phyloP scores from a whole-genome alignment of 2,797 vertebrate genomes.

The Crypturellus tataupa region DNA sequence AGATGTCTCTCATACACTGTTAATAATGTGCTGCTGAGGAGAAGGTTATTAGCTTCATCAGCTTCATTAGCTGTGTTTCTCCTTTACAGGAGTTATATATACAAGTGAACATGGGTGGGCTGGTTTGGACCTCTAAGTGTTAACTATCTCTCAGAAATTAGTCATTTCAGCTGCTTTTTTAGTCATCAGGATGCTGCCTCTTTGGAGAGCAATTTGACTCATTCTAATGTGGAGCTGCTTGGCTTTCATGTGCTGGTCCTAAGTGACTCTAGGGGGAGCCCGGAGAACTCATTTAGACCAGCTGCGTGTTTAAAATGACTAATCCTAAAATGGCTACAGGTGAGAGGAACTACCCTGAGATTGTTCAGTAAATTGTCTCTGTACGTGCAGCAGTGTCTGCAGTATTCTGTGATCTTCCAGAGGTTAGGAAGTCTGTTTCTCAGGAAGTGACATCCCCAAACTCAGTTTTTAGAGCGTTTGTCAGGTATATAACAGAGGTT shows the following conservation, averaged over 20 bases:
- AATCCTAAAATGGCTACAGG: not conserved
- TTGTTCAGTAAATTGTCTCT: not conserved
- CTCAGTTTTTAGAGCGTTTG: not conserved
- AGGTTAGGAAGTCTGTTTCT: not conserved
- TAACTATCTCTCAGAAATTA: not conserved
- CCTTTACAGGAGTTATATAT: fast-evolving
- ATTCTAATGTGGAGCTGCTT: not conserved
- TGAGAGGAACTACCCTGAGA: not conserved
- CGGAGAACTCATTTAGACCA: not conserved
- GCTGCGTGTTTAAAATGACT: not conserved
- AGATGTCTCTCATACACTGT: fast-evolving
- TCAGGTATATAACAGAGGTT: not conserved
- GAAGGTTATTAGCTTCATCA: too few relatives aligned
- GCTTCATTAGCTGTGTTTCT: not conserved
- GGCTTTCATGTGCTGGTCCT: not conserved
- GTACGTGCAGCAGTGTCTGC: fast-evolving
- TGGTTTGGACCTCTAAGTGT: not conserved
- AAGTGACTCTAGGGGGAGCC: not conserved
- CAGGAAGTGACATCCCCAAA: not conserved
- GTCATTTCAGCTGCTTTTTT: not conserved
- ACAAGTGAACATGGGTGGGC: fast-evolving
- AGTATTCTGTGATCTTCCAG: not conserved
- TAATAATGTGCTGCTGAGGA: not conserved
- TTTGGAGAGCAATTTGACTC: not conserved
- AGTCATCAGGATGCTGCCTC: not conserved